Conservation (phyloP, 2,888 invertebrate species). For the Acleris emargana region DNA sequence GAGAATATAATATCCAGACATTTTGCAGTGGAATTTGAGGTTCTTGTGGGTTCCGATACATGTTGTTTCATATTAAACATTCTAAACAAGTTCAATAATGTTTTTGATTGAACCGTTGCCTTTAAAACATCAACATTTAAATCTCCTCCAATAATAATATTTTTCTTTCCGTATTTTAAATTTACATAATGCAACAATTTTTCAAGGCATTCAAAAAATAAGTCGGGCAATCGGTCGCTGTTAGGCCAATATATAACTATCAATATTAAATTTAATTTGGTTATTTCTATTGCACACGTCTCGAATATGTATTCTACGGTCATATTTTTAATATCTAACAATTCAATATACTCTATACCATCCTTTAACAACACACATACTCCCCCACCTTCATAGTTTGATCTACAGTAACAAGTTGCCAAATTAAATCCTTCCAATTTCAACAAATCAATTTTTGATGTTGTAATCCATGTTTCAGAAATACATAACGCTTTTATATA, state of each 20-base stretch:
- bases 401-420: slow-evolving; percentile 34
- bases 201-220: no score
- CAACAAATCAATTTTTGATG: slow-evolving; percentile 17
- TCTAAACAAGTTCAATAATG: no score
- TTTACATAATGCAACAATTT: no score
- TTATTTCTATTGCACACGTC: slow-evolving; percentile 35
- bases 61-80: no score
- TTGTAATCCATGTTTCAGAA: slow-evolving; percentile 36
- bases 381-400: slow-evolving; percentile 36
- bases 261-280: slow-evolving; percentile 32
- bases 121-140: no score
- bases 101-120: no score
- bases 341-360: slow-evolving; percentile 27
- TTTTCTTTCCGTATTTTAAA: no score
- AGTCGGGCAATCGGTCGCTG: no score
- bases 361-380: slow-evolving; percentile 36
- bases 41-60: no score
- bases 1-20: no score
- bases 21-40: no score
- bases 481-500: slow-evolving; percentile 36
- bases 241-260: slow-evolving; percentile 40
- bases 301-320: slow-evolving; percentile 39
- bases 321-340: slow-evolving; percentile 30
- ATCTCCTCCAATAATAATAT: background rate
- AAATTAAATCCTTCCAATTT: slow-evolving; percentile 28